These are phyloP conservation scores for Candoia aspera DNA, from an alignment of 2,113 vertebrate species.

Conservation along the genomic window DNA sequence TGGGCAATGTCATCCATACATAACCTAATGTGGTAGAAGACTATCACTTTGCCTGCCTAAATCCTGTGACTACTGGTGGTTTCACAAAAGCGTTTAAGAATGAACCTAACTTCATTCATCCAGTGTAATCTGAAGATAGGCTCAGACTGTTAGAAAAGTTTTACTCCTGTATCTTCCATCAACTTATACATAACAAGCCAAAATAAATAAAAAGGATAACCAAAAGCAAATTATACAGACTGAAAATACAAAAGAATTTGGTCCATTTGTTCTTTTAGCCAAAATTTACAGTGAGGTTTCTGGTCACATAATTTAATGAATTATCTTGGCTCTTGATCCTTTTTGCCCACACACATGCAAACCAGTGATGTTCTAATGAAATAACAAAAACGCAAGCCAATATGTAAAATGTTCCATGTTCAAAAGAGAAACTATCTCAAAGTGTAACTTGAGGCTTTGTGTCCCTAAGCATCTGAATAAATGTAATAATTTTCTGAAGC, in stretches of 20 bases:
- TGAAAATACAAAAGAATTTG: not conserved
- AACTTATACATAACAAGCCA: not conserved
- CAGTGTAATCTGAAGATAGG: not conserved
- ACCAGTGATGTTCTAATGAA: not conserved
- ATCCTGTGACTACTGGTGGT: not conserved
- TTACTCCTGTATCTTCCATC: not conserved
- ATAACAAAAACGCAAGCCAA: not conserved
- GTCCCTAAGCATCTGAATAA: not conserved
- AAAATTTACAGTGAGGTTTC: not conserved
- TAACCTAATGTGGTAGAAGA: not conserved
- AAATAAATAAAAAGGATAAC: not conserved
- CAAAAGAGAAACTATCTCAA: not conserved
- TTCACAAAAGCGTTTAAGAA: not conserved
- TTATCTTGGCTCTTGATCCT: not conserved
- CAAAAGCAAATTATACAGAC: not conserved
- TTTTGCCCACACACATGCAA: not conserved
- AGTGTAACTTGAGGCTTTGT: not conserved
- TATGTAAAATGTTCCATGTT: not conserved
- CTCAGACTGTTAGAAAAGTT: not conserved
- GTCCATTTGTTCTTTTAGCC: not conserved
- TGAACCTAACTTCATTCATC: too few relatives aligned
- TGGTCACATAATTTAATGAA: not conserved
- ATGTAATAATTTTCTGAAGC: not conserved
- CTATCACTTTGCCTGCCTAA: not conserved
- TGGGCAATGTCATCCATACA: not conserved